Evolutionary conservation across 1,140 invertebrate species (phyloP), one percentile per base, ranked within the genome.

Genomic region (Pygmarrhopalites habei): DNA sequence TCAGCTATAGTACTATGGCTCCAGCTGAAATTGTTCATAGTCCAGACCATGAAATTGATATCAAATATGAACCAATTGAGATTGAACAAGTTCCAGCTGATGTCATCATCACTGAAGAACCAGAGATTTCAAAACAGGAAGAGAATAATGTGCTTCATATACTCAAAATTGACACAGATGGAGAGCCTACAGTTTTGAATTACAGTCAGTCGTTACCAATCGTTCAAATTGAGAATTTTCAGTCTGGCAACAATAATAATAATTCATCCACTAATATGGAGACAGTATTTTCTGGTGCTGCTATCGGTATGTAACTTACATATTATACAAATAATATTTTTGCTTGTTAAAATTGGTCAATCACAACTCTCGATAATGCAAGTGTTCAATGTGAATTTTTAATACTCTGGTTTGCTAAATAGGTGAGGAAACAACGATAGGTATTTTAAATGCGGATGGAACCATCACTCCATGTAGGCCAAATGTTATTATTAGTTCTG

Each of bases 141-240:
- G 51, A 55, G 29, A 55, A 55, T 32, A 55, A 55, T 32, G 51
- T 55, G 23, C 51, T 55, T 10, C 51, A 55, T 21, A 55, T 55
- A 7, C 26, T 55, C 14, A 55, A 55, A 21, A 55, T 55, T 21
- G 51, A 55, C 23, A 21, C 51, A 15, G 51, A 55, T 55, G 51
- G 51, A 4, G 51, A 55, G 21, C 51, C 26, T 28, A 26, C 51
- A 29, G 51, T 55, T 23, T 28, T 55, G 5, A 55, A 55, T 32
- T 55, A 55, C 51, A 26, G 14, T 28, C 10, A 32, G 7, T 21
- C 14, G 5, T 21, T 55, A 7, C 51, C 51, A 12, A 55, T 55
- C 51, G 51, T 55, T 4, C 51, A 55, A 15, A 21, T 55, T 4
- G 21, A 21, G n/a, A n/a, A n/a, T n/a, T n/a, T n/a, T n/a, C n/a